phyloP scores from a whole-genome alignment of 2,113 vertebrate species.

The Pica pica region DNA sequence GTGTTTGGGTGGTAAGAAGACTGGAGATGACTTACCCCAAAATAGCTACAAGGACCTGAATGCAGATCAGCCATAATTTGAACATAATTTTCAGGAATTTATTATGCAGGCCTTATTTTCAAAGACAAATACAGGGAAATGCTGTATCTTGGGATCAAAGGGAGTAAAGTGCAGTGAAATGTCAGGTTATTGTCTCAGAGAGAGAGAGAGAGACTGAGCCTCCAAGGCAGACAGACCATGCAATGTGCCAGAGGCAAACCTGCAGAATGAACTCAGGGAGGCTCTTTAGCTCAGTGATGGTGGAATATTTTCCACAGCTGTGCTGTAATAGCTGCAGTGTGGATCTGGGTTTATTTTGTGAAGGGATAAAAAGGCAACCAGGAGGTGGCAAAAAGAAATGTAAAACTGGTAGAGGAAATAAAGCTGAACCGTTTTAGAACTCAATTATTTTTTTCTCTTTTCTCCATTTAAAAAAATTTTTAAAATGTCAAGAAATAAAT shows the following conservation, averaged over 20 bases:
- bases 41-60: neutral
- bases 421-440: neutral
- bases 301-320: neutral
- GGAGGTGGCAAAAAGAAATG: neutral
- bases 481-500: neutral
- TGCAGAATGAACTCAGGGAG: neutral
- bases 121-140: neutral
- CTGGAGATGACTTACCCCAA: neutral
- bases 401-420: neutral
- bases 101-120: neutral
- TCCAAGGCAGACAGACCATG: neutral
- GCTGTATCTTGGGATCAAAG: neutral
- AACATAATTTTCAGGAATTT: neutral
- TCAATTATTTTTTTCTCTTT: neutral
- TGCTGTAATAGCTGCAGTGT: neutral
- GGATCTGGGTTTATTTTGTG: neutral
- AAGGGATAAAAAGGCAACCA: neutral
- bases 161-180: neutral
- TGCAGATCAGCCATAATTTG: neutral
- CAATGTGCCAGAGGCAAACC: neutral
- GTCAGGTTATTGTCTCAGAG: neutral
- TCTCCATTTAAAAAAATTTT: accelerated
- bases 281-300: neutral
- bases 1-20: neutral
- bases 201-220: neutral